Evolutionary conservation across 2,888 invertebrate genomes (phyloP).

Genomic region (Ormyrus thymus): DNA sequence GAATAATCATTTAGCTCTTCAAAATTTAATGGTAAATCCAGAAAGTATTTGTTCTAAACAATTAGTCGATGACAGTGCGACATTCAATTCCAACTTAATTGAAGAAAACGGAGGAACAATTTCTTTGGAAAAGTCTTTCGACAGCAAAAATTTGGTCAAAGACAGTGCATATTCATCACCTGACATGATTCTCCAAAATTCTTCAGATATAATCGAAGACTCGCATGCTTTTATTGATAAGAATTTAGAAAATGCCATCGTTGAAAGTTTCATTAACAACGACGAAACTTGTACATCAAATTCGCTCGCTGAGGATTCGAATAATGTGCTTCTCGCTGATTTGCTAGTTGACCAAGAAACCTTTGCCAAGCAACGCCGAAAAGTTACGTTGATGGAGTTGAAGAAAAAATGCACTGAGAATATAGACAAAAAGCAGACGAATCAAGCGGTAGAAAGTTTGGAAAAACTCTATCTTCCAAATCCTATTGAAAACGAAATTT

Average conservation of each 20-base stretch:
- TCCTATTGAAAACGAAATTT: too few species aligned
- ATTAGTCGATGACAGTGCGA: too few species aligned
- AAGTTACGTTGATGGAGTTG: slow-evolving; percentile 30
- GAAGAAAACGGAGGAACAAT: too few species aligned
- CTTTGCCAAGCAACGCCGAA: background rate
- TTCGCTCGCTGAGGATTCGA: background rate
- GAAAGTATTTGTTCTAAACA: too few species aligned
- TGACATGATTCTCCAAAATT: too few species aligned
- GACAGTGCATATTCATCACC: background rate
- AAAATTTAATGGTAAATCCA: too few species aligned
- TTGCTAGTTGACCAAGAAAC: background rate
- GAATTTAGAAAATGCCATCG: background rate
- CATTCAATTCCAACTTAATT: too few species aligned
- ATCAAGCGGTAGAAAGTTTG: too few species aligned
- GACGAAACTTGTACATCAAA: background rate
- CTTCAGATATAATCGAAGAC: too few species aligned
- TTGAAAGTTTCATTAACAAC: background rate
- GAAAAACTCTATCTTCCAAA: too few species aligned
- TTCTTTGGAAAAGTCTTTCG: too few species aligned
- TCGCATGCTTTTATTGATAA: too few species aligned
- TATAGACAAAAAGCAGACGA: slow-evolving; percentile 11
- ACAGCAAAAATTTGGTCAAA: background rate
- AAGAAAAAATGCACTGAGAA: slow-evolving; percentile 49
- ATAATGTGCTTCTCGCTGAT: background rate
- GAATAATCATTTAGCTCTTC: background rate